Evolutionary conservation across 2,888 invertebrate species (phyloP), one percentile per base, ranked within the genome.

Genomic region (Ferrisia virgata): DNA sequence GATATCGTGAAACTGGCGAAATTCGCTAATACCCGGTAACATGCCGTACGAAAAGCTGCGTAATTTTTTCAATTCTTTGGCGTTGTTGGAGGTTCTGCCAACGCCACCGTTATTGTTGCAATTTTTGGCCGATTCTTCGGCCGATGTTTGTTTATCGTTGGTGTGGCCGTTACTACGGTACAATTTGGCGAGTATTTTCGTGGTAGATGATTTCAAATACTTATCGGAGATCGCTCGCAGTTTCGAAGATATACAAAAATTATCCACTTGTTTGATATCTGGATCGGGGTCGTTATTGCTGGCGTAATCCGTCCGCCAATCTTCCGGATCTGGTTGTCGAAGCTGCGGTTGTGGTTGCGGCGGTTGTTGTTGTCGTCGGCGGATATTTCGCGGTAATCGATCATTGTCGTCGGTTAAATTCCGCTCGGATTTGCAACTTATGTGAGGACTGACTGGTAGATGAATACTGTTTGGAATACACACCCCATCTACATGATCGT

Each of bases 11-110:
- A 83, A 83, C 33, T 86, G 86, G 84, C 92, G 91, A 86, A 94
- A 92, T 87, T 93, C 93, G 86, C 93, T 93, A 86, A 94, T 89
- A 0, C 93, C 93, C 0, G 94, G 93, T 85, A 94, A 88, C 11
- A 93, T 92, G 0, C 94, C 94, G 87, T 93, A 94, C 0, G 94
- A 94, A 88, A 94, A 93, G 88, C 94, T 94, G 53, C 94, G 90
- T 86, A 87, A 47, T 40, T 85, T 86, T 4, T 83, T 80, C 78
- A 36, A 33, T 22, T 40, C 83, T 81, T 36, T 28, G 33, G 1
- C 69, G 89, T 89, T 86, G 89, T 88, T 87, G 89, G 90, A 85
- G 90, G 90, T 6, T 89, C 88, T 87, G 89, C 89, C 87, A n/a
- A n/a, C 88, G 15, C 88, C 87, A 84, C 88, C 87, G 22, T 82